phyloP scores from a whole-genome alignment of 2,113 vertebrate species.

The Vireo altiloquus region DNA sequence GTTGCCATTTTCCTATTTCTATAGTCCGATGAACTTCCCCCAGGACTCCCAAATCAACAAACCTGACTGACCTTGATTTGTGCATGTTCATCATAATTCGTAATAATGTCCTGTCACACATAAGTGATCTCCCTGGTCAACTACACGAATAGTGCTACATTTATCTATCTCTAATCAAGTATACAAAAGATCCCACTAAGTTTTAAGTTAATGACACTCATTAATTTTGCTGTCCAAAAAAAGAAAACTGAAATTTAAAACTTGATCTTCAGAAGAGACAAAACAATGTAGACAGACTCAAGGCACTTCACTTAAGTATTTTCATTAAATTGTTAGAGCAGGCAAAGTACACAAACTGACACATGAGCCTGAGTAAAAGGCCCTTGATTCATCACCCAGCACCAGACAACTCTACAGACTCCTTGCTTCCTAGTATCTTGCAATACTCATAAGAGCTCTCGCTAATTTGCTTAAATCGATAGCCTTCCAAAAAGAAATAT shows the following conservation, averaged over 20 bases:
- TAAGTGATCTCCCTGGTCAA: not conserved
- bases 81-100: fast-evolving
- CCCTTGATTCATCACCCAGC: not conserved
- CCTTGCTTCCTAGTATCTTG: not conserved
- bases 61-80: not conserved
- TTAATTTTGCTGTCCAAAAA: not conserved
- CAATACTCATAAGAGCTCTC: not conserved
- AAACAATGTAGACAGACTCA: not conserved
- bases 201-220: not conserved
- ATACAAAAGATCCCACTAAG: not conserved
- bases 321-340: not conserved
- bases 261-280: not conserved
- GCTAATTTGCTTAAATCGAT: not conserved
- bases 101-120: fast-evolving
- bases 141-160: not conserved
- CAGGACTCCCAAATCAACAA: not conserved
- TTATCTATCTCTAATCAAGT: not conserved
- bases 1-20: not conserved
- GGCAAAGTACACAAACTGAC: slow-evolving; percentile 22
- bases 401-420: not conserved
- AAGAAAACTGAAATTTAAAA: not conserved
- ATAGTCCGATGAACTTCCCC: not conserved
- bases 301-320: not conserved
- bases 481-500: not conserved
- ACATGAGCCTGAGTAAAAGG: not conserved